phyloP scores from a whole-genome alignment of 2,113 vertebrate genomes.

The Jaculus jaculus region DNA sequence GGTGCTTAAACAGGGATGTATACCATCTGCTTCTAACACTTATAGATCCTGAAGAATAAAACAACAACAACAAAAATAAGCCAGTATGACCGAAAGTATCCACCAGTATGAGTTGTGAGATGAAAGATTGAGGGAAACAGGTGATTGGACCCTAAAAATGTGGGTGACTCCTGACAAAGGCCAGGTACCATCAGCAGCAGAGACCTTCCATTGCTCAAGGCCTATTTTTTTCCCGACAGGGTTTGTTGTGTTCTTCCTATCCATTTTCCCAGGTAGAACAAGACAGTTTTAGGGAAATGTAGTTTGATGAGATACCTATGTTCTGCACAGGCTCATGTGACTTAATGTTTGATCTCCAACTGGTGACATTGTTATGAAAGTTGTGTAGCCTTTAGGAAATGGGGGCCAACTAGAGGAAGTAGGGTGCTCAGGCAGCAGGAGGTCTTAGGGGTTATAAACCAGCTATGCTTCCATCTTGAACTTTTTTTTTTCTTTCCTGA shows the following conservation, averaged over 20 bases:
- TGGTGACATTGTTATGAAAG: background rate
- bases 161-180: background rate
- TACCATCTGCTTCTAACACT: rapidly evolving
- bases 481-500: background rate
- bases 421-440: background rate
- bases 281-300: background rate
- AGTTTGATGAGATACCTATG: background rate
- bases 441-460: background rate
- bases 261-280: background rate
- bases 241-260: background rate
- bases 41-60: background rate
- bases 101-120: background rate
- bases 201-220: background rate
- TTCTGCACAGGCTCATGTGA: background rate
- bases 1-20: background rate
- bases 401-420: background rate
- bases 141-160: rapidly evolving
- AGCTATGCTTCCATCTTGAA: background rate
- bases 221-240: background rate
- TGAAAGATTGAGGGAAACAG: background rate
- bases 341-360: background rate
- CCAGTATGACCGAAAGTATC: rapidly evolving
- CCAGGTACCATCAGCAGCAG: background rate
- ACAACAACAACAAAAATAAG: background rate
- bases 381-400: background rate